Percentiles rank a stretch among this genome's conserved stretches.
Evolutionary conservation across 2,113 vertebrate genomes (phyloP).

Genomic region (Sebastes schlegelii): DNA sequence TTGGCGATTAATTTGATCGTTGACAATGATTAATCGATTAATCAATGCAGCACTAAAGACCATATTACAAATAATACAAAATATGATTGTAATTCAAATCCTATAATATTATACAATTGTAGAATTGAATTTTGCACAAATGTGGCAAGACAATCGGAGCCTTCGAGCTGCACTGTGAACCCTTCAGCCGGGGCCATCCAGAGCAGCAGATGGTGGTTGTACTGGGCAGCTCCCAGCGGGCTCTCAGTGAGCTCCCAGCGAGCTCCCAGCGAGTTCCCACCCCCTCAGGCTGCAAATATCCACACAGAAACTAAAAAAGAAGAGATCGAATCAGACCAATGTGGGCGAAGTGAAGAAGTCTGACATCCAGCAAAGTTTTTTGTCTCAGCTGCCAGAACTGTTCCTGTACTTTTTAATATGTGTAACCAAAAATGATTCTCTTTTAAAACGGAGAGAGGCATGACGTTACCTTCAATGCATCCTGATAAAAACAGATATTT

Average conservation of each 20-base stretch:
- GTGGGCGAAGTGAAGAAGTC: not conserved
- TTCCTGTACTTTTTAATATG: not conserved
- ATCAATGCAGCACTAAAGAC: too few relatives aligned
- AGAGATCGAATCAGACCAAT: not conserved
- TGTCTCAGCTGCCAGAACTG: not conserved
- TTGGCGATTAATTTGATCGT: too few relatives aligned
- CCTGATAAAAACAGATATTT: not conserved
- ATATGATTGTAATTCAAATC: too few relatives aligned
- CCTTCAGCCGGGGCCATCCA: too few relatives aligned
- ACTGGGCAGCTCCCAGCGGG: not conserved
- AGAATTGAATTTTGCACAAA: too few relatives aligned
- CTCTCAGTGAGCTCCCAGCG: too few relatives aligned
- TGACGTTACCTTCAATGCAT: not conserved
- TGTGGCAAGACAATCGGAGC: too few relatives aligned
- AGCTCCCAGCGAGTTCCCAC: constrained; percentile 4
- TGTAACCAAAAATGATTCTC: not conserved
- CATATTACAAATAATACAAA: too few relatives aligned
- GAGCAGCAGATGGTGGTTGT: constrained; percentile 32
- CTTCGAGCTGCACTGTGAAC: too few relatives aligned
- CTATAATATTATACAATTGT: too few relatives aligned
- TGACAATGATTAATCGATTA: too few relatives aligned
- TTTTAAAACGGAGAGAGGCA: not conserved
- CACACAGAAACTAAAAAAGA: not conserved
- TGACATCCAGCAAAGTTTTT: not conserved
- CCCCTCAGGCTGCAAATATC: constrained; percentile 3